phyloP scores from a whole-genome alignment of 1,140 invertebrate genomes.

The Ladona fulva region DNA sequence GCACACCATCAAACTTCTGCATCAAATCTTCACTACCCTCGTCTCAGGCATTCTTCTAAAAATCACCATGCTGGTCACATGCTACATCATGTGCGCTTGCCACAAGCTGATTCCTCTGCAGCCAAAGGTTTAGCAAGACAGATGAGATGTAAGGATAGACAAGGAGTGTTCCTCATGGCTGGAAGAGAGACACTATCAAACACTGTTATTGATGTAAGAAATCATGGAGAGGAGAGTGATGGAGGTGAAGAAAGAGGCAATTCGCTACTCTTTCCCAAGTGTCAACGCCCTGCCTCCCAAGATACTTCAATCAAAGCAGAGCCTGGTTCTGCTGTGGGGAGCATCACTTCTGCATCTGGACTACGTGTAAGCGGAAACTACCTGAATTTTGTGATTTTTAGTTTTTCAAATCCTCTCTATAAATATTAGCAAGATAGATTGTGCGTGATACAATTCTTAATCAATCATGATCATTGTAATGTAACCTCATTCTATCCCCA shows the following conservation, averaged over 20 bases:
- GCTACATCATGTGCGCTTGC: neutral
- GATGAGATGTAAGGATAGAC: neutral
- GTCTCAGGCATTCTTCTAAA: neutral
- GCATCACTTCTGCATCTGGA: conserved; percentile 35
- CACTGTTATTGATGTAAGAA: neutral
- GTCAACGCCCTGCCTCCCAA: conserved; percentile 39
- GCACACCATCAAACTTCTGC: neutral
- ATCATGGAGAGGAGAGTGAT: neutral
- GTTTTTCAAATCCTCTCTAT: no score
- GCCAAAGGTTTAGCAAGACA: neutral
- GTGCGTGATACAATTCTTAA: no score
- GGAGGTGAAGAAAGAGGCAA: neutral
- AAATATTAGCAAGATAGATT: no score
- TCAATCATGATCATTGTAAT: no score
- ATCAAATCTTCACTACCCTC: neutral
- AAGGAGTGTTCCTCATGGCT: neutral
- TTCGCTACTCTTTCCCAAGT: neutral
- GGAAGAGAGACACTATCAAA: neutral
- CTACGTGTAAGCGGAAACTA: neutral
- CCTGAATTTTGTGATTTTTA: no score
- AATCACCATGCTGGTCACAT: neutral
- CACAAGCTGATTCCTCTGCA: neutral
- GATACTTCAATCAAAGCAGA: conserved; percentile 53
- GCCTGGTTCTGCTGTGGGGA: conserved; percentile 45
- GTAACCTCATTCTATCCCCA: no score